These are phyloP conservation scores for Leucoraja ocellata DNA, from an alignment of 2,797 vertebrate genomes.

Conservation along the genomic window DNA sequence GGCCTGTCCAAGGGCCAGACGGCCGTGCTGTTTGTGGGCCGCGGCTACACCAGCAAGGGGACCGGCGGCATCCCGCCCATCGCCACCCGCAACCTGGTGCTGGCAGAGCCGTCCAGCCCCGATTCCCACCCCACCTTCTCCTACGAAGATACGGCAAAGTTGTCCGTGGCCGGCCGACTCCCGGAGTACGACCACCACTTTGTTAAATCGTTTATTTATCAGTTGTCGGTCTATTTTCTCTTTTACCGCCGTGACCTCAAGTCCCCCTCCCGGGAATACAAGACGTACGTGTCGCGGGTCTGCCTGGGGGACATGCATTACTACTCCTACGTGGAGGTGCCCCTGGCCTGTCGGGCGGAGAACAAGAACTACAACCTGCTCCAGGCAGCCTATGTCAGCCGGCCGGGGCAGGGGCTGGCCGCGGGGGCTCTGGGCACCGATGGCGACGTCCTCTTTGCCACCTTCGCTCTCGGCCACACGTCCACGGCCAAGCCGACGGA, in stretches of 20 bases:
- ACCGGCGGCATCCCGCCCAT: constrained; percentile 82
- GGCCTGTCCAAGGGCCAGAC: constrained; percentile 64
- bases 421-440: constrained; percentile 39
- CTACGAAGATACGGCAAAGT: constrained; percentile 89
- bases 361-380: constrained; percentile 74
- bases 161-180: constrained; percentile 84
- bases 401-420: constrained; percentile 50
- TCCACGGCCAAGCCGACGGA: constrained; percentile 66
- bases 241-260: constrained; percentile 90
- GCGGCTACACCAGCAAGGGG: constrained; percentile 81
- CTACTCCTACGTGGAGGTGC: constrained; percentile 90
- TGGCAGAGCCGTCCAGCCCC: constrained; percentile 46
- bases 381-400: constrained; percentile 76
- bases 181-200: constrained; percentile 96
- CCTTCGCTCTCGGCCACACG: constrained; percentile 71
- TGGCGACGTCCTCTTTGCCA: constrained; percentile 72
- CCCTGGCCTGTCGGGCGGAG: constrained; percentile 70
- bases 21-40: constrained; percentile 83
- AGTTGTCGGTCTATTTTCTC: constrained; percentile 81
- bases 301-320: constrained; percentile 88
- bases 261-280: constrained; percentile 78
- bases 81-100: constrained; percentile 78
- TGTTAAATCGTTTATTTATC: constrained; percentile 75
- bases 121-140: constrained; percentile 83
- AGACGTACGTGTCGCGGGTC: constrained; percentile 81